These are phyloP conservation scores for Siniperca scherzeri DNA, from an alignment of 2,797 vertebrate species.

Conservation along the genomic window DNA sequence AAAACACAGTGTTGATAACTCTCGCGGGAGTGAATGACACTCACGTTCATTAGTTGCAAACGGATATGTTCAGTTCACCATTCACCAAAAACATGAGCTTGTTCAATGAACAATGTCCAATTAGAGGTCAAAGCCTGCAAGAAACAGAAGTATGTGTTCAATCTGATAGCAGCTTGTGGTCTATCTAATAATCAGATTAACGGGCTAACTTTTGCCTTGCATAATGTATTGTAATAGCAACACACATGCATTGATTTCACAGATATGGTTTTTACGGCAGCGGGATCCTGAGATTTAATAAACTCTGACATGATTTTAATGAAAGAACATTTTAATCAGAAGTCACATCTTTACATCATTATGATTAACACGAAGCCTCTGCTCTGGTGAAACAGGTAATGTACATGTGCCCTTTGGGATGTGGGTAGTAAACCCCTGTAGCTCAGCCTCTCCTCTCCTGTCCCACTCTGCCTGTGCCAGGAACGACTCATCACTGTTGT, in stretches of 20 bases:
- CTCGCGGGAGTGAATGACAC: too few relatives aligned
- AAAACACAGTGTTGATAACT: too few relatives aligned
- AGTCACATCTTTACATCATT: constrained; percentile 62
- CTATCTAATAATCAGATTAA: constrained; percentile 54
- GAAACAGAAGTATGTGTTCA: constrained; percentile 31
- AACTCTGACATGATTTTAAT: constrained; percentile 37
- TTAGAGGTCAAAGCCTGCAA: constrained; percentile 42
- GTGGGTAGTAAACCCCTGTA: constrained; percentile 50
- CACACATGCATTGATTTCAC: constrained; percentile 47
- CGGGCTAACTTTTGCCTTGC: constrained; percentile 45
- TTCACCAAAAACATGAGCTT: too few relatives aligned
- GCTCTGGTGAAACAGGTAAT: constrained; percentile 65
- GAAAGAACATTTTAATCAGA: constrained; percentile 71
- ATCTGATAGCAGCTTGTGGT: constrained; percentile 39
- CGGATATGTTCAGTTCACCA: too few relatives aligned
- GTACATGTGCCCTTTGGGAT: constrained; percentile 56
- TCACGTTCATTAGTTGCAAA: too few relatives aligned
- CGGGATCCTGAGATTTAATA: constrained; percentile 52
- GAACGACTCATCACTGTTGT: constrained; percentile 60
- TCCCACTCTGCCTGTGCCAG: constrained; percentile 19
- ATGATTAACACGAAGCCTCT: constrained; percentile 56
- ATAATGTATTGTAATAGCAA: constrained; percentile 56
- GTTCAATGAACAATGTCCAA: constrained; percentile 3
- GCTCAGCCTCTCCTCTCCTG: constrained; percentile 49
- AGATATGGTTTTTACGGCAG: constrained; percentile 12